Conservation (phyloP, 2,797 vertebrate species). For the Coluber constrictor region DNA sequence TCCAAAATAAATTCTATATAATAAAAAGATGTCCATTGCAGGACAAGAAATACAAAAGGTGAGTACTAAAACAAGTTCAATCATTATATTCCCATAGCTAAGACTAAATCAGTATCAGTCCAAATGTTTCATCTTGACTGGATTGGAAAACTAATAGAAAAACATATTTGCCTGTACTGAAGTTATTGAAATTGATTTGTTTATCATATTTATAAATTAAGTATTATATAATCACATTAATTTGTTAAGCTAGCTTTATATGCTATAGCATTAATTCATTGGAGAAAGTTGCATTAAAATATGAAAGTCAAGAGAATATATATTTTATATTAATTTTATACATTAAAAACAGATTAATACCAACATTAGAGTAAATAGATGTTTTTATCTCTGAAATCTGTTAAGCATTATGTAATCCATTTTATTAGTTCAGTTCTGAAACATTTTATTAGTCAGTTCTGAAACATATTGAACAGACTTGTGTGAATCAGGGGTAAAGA, state of each 20-base stretch:
- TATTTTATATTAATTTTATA: neutral
- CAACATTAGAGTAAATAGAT: neutral
- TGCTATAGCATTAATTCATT: neutral
- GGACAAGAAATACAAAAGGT: neutral
- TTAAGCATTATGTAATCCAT: neutral
- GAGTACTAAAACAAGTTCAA: neutral
- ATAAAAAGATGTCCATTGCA: rapidly evolving
- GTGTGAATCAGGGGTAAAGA: neutral
- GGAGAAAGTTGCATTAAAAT: neutral
- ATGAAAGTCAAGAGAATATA: neutral
- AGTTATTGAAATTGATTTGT: conserved; percentile 7
- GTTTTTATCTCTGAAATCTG: neutral
- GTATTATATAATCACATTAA: neutral
- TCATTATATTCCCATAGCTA: neutral
- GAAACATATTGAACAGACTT: neutral
- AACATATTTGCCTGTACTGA: conserved; percentile 24
- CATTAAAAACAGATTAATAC: neutral
- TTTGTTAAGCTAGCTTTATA: neutral
- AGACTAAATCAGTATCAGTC: neutral
- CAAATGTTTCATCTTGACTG: neutral
- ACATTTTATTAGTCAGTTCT: neutral
- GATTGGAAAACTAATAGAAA: neutral
- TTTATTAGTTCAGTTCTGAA: neutral
- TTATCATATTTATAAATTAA: neutral
- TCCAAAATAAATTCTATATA: neutral